Percentiles rank a stretch among this genome's conserved stretches.
phyloP scores from a whole-genome alignment of 2,797 vertebrate species.

The Sebastes vulpes region DNA sequence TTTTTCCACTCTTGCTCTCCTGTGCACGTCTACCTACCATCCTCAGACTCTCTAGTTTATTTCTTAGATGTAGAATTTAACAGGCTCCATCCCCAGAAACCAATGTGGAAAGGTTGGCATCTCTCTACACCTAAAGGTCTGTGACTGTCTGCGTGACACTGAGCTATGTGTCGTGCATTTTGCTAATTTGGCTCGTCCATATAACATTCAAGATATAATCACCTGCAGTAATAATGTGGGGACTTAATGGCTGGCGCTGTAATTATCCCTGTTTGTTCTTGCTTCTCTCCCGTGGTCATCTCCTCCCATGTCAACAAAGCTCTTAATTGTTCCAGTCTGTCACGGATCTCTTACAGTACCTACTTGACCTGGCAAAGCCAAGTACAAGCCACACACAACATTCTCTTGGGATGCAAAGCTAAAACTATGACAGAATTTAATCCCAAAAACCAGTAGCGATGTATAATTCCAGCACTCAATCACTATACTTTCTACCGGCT shows the following conservation, averaged over 20 bases:
- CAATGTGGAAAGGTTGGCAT: background rate
- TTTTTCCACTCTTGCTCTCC: background rate
- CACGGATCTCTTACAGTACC: background rate
- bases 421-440: constrained; percentile 1
- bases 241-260: background rate
- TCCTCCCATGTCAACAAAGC: background rate
- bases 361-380: background rate
- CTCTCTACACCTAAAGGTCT: background rate
- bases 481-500: background rate
- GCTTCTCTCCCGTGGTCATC: background rate
- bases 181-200: background rate
- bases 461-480: background rate
- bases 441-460: background rate
- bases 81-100: background rate
- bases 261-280: background rate
- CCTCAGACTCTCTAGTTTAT: background rate
- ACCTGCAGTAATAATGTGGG: background rate
- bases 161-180: background rate
- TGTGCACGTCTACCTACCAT: background rate
- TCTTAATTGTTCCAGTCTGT: background rate
- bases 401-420: background rate
- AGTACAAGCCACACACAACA: background rate
- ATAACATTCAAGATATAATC: background rate
- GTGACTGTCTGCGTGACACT: background rate
- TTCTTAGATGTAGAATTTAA: background rate